Conservation (phyloP, 53 echinoderm and acorn worm species). For the Luidia sarsii region DNA sequence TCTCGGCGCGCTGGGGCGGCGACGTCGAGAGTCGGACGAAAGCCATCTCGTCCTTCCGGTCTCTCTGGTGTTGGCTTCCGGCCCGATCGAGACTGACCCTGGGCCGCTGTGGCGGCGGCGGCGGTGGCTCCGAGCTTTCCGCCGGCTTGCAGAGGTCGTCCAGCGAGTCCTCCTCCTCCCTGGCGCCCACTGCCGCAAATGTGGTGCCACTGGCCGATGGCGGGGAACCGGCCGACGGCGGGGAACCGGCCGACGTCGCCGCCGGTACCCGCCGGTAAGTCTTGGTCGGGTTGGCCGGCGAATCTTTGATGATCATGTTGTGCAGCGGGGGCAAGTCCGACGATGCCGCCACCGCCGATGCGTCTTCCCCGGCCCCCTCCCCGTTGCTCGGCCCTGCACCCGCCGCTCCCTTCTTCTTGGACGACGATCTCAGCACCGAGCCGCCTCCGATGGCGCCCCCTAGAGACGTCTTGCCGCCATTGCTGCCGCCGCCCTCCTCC, state of each 20-base stretch:
- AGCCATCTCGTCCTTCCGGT: slow-evolving; percentile 27
- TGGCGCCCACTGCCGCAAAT: not conserved
- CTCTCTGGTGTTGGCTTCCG: slow-evolving; percentile 5
- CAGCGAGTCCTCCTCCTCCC: not conserved
- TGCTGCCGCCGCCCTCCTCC: too few species aligned
- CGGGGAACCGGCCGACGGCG: slow-evolving; percentile 4
- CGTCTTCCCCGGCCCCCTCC: slow-evolving; percentile 1
- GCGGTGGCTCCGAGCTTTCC: slow-evolving; percentile 3
- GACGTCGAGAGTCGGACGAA: slow-evolving; percentile 40
- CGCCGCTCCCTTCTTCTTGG: slow-evolving; percentile 29
- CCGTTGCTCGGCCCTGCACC: not conserved
- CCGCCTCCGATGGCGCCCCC: slow-evolving; percentile 31
- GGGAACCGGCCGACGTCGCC: not conserved
- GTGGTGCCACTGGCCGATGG: not conserved
- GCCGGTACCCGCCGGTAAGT: slow-evolving; percentile 66
- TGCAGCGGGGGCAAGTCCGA: slow-evolving; percentile 46
- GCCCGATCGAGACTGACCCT: slow-evolving; percentile 37
- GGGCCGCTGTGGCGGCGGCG: slow-evolving; percentile 4
- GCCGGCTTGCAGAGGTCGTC: slow-evolving; percentile 19
- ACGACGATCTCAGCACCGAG: slow-evolving; percentile 20
- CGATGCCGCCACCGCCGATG: slow-evolving; percentile 17
- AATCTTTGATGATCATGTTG: slow-evolving; percentile 92
- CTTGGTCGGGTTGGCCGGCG: slow-evolving; percentile 78
- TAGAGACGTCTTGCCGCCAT: slow-evolving; percentile 16
- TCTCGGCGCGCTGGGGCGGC: slow-evolving; percentile 30